phyloP scores from a whole-genome alignment of 2,113 vertebrate genomes.

The Recurvirostra avosetta region DNA sequence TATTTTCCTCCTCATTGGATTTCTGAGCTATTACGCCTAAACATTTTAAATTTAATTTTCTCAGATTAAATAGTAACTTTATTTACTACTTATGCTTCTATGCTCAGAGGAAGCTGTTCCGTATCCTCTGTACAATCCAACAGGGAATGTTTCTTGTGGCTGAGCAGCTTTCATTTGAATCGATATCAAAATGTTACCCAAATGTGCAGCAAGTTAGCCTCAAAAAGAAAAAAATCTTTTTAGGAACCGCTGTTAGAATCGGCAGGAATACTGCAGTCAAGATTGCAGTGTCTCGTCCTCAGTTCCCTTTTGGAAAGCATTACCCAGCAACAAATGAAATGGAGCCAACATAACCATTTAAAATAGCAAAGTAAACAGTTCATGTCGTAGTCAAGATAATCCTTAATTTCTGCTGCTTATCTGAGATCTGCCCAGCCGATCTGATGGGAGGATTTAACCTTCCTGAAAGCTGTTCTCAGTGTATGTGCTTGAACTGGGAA shows the following conservation, averaged over 20 bases:
- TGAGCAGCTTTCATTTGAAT: background rate
- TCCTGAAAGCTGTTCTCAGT: constrained; percentile 36
- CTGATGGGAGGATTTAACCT: constrained; percentile 61
- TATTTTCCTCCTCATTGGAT: background rate
- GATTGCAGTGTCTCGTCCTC: background rate
- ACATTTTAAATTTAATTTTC: background rate
- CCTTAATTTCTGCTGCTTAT: constrained; percentile 61
- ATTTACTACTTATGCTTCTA: background rate
- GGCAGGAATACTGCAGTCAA: background rate
- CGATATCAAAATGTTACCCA: background rate
- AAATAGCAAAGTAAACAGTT: constrained; percentile 61
- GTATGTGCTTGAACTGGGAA: constrained; percentile 45
- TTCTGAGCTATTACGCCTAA: background rate
- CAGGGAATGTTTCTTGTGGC: background rate
- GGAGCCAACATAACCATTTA: constrained; percentile 22
- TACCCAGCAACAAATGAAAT: constrained; percentile 1
- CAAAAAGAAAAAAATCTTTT: background rate
- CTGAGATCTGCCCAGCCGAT: constrained; percentile 33
- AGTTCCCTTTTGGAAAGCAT: constrained; percentile 5
- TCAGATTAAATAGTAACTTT: constrained; percentile 6
- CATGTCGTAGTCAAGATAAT: constrained; percentile 58
- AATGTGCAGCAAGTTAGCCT: background rate
- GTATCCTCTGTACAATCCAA: background rate
- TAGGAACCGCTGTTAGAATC: background rate
- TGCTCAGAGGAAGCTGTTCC: background rate